Conservation (phyloP, 2,113 vertebrate species). For the Clinocottus analis region DNA sequence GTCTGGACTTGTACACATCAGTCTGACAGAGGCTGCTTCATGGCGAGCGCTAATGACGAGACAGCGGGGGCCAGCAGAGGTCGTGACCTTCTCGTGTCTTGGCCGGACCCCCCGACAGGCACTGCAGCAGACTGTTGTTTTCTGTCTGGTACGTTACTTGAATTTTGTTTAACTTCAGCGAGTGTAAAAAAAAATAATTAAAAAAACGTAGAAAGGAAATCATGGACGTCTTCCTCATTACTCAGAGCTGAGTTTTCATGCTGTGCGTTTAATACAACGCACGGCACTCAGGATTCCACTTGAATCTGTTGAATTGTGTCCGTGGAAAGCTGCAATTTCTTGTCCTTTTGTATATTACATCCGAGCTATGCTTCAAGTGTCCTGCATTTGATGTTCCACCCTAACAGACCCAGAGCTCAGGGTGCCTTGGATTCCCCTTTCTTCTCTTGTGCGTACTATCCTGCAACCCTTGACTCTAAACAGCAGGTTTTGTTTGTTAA, state of each 20-base stretch:
- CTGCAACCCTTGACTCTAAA: background rate
- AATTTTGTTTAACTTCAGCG: background rate
- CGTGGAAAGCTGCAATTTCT: background rate
- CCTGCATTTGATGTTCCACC: background rate
- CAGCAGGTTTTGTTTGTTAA: no score
- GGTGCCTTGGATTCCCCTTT: background rate
- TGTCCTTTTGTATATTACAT: background rate
- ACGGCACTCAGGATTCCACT: background rate
- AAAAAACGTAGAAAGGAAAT: background rate
- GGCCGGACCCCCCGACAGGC: background rate
- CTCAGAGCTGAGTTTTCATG: background rate
- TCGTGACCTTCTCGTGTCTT: constrained; percentile 22
- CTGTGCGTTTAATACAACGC: background rate
- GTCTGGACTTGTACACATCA: background rate
- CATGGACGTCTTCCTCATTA: constrained; percentile 3
- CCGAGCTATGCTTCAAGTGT: background rate
- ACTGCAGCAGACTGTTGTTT: background rate
- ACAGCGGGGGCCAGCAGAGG: constrained; percentile 16
- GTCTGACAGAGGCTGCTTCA: constrained; percentile 5
- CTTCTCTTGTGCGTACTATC: background rate
- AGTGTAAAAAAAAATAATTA: no score
- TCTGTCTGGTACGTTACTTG: background rate
- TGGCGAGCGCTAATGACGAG: constrained; percentile 28
- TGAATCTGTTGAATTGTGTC: background rate
- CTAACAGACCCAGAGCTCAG: background rate